These are phyloP conservation scores for Pollachius pollachius DNA, from an alignment of 2,113 vertebrate species.

Conservation along the genomic window DNA sequence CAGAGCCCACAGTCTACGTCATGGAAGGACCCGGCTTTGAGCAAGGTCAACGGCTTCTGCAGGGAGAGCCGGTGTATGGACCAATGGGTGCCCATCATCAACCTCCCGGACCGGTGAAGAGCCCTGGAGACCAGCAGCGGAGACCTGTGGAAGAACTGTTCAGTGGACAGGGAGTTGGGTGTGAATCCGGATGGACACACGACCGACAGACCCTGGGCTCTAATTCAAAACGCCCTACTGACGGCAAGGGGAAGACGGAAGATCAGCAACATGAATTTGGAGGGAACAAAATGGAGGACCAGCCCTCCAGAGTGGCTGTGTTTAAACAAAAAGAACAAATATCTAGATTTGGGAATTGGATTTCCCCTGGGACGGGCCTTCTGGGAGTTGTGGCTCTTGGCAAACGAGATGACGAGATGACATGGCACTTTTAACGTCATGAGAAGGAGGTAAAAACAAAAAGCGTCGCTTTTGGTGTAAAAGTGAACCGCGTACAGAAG, in stretches of 20 bases:
- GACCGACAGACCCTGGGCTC: conserved; percentile 42
- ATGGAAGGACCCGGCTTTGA: conserved; percentile 91
- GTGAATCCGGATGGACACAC: conserved; percentile 52
- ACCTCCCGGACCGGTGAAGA: conserved; percentile 91
- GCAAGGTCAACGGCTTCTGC: conserved; percentile 92
- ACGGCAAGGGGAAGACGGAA: conserved; percentile 17
- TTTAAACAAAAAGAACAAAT: conserved; percentile 31
- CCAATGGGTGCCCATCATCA: conserved; percentile 96
- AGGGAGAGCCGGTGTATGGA: conserved; percentile 92
- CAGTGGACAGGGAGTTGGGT: conserved; percentile 43
- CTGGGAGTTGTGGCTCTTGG: conserved; percentile 45
- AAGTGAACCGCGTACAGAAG: conserved; percentile 41
- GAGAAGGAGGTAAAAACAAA: conserved; percentile 26
- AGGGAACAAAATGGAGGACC: conserved; percentile 29
- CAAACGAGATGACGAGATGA: conserved; percentile 29
- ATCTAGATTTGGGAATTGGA: conserved; percentile 19
- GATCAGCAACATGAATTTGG: conserved; percentile 14
- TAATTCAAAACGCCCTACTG: conserved; percentile 54
- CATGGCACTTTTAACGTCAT: conserved; percentile 27
- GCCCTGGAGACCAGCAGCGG: neutral
- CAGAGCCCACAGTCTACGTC: conserved; percentile 88
- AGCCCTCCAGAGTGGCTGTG: conserved; percentile 30
- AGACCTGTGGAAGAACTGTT: conserved; percentile 37
- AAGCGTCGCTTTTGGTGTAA: conserved; percentile 45
- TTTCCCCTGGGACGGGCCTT: conserved; percentile 47